Evolutionary conservation across 2,797 vertebrate genomes (phyloP).

Genomic region (Harpagifer antarcticus): DNA sequence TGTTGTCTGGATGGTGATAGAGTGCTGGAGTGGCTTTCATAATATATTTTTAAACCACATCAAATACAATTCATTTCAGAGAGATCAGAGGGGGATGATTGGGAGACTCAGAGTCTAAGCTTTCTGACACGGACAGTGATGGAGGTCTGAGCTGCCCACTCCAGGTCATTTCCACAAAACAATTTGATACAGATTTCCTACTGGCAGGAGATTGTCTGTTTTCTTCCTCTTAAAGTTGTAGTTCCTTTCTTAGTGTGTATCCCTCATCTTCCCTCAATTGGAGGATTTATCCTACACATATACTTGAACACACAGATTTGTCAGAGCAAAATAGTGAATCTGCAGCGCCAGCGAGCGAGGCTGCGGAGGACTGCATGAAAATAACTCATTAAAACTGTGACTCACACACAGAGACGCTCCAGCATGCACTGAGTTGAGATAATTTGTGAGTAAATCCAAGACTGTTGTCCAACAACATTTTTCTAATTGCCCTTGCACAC

Average conservation of each 20-base stretch:
- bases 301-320: slow-evolving; percentile 63
- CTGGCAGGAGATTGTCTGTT: slow-evolving; percentile 65
- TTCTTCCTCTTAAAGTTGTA: slow-evolving; percentile 64
- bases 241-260: slow-evolving; percentile 49
- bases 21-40: slow-evolving; percentile 66
- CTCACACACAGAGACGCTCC: slow-evolving; percentile 66
- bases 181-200: slow-evolving; percentile 72
- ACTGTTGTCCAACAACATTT: slow-evolving; percentile 81
- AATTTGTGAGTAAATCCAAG: slow-evolving; percentile 81
- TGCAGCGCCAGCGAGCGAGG: slow-evolving; percentile 68
- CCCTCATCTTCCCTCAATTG: slow-evolving; percentile 56
- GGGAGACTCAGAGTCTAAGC: slow-evolving; percentile 65
- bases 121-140: slow-evolving; percentile 68
- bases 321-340: slow-evolving; percentile 72
- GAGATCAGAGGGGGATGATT: slow-evolving; percentile 53
- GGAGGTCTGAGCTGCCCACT: slow-evolving; percentile 70
- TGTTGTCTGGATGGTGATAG: slow-evolving; percentile 58
- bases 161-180: slow-evolving; percentile 75
- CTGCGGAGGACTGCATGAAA: slow-evolving; percentile 75
- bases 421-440: slow-evolving; percentile 71
- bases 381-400: slow-evolving; percentile 83
- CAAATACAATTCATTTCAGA: slow-evolving; percentile 71
- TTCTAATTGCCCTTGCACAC: slow-evolving; percentile 77
- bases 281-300: slow-evolving; percentile 64
- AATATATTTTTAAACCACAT: slow-evolving; percentile 76